Evolutionary conservation across 53 echinoderm and acorn worm genomes (phyloP), one percentile per base, ranked within the genome.

Genomic region (Paracentrotus lividus): DNA sequence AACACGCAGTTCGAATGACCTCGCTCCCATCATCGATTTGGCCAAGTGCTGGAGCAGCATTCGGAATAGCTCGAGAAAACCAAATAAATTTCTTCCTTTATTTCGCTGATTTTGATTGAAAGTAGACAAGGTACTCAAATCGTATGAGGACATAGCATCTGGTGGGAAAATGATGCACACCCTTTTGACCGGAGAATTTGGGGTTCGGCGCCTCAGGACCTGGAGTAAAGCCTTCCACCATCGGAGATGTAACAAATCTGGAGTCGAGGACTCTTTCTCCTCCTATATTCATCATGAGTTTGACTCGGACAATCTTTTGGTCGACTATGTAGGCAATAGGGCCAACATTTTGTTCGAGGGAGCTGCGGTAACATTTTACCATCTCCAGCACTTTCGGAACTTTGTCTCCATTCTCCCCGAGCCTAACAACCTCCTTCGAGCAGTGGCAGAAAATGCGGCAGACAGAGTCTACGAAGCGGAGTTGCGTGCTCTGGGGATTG

Each of bases 291-390:
- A 38, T 5, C 75, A 55, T 2, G 88, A 93, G 42, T 93, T 42
- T 57, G 64, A 75, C 15, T 49, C 86, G 10, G 59, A 94, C 64
- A 68, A 95, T 49, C 85, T 32, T 24, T 45, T 31, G n/a, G 56
- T 88, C 23, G 72, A 95, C 52, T 94, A 94, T 69, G 53, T 95
- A 23, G 96, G 96, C 27, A 95, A 95, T 64, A 33, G 94, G 40
- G 92, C 96, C 8, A 94, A 95, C 69, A 95, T 95, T 45, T 27
- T 94, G 24, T 95, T 95, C 29, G 94, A 95, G 86, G 94, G 94
- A 6, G 92, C 95, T 27, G 94, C 94, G 32, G 85, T 94, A n/a
- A n/a, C n/a, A n/a, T n/a, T n/a, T n/a, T n/a, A n/a, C n/a, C n/a
- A n/a, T n/a, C n/a, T n/a, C n/a, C n/a, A n/a, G n/a, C n/a, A n/a